Evolutionary conservation across 1,140 invertebrate genomes (phyloP).

Genomic region (Leucophenga varia): DNA sequence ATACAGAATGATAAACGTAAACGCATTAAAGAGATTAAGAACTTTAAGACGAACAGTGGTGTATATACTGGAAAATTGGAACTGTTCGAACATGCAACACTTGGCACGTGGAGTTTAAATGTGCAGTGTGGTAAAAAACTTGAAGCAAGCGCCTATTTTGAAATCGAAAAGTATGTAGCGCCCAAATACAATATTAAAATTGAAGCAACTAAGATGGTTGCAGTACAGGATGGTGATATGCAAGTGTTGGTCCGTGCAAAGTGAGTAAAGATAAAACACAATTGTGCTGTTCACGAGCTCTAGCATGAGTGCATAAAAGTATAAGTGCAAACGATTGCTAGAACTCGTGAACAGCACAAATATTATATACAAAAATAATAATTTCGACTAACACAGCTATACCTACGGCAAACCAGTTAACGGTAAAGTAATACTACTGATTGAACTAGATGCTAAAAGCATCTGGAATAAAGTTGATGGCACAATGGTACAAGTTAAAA

Average conservation of each 20-base stretch:
- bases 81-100: conserved; percentile 77
- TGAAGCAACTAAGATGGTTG: conserved; percentile 75
- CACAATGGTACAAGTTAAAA: conserved; percentile 16
- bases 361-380: neutral
- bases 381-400: too few species aligned
- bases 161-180: conserved; percentile 81
- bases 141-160: conserved; percentile 36
- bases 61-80: conserved; percentile 72
- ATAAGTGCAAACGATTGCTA: neutral
- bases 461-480: conserved; percentile 24
- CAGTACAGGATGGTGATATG: conserved; percentile 79
- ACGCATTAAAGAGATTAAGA: conserved; percentile 74
- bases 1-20: conserved; percentile 45
- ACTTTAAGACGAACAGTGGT: conserved; percentile 69
- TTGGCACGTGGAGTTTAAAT: conserved; percentile 80
- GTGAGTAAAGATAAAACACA: too few species aligned
- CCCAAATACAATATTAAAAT: conserved; percentile 89
- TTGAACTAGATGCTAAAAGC: conserved; percentile 52
- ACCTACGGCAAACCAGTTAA: conserved; percentile 76
- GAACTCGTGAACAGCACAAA: neutral
- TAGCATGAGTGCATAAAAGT: too few species aligned
- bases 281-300: too few species aligned
- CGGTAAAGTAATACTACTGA: conserved; percentile 68
- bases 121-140: too few species aligned
- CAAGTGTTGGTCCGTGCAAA: conserved; percentile 78